Base-by-base conservation (phyloP, 2,888 invertebrate species). In the Scaptomyza caliginosa region DNA sequence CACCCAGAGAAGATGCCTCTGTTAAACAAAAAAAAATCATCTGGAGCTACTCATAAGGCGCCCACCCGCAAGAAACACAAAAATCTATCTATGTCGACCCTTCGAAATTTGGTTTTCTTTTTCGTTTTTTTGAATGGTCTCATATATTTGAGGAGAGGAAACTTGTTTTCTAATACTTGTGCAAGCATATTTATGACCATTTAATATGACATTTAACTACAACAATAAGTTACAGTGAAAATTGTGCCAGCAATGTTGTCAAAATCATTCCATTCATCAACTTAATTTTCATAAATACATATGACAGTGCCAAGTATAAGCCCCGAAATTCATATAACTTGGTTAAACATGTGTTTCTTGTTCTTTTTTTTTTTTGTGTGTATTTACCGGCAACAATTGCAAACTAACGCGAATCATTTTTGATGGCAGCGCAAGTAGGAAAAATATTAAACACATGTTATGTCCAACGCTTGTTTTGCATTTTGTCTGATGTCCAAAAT, bases 361-460 rank as follows among this genome's bases (percentile, higher is more conserved):
- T n/a, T n/a, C n/a, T n/a, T n/a, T n/a, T n/a, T n/a, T n/a, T 62
- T 34, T 49, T 11, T 34, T 6, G 7, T 57, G 30, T 8, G 42
- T 67, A 43, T 40, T 40, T 64, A 54, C 52, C 51, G 23, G 39
- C 51, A 46, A 54, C 42, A 63, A 50, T 62, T 67, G 68, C 63
- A 40, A 50, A 16, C 17, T n/a, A 32, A 28, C 23, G 50, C 17
- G 4, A 13, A 55, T 66, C 54, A 56, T 60, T 70, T 43, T 56
- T 34, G 34, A 34, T 34, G 4, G 73, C 74, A 74, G 76, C 72
- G 70, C 3, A 64, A 64, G 73, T 74, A 86, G 82, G 83, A 79
- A 79, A 86, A 79, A 86, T 86, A 80, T 34, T 69, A 73, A 81
- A 86, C 86, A 84, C 63, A 68, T 86, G 84, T 86, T 82, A 67